These are phyloP conservation scores for Leptodactylus fallax DNA, from an alignment of 2,797 vertebrate genomes.

Conservation along the genomic window DNA sequence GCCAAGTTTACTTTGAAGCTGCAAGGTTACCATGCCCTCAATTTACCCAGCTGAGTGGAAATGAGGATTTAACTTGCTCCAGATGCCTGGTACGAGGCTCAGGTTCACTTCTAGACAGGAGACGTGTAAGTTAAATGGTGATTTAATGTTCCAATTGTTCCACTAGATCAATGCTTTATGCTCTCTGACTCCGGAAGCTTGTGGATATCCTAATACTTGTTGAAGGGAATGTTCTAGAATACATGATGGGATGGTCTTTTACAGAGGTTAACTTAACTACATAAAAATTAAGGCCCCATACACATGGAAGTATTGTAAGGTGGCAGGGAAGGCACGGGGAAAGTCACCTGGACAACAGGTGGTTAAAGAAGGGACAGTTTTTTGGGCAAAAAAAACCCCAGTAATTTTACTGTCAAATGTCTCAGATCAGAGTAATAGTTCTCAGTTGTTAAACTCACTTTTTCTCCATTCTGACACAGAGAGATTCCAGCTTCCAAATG, in stretches of 20 bases:
- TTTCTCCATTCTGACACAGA: too few relatives aligned
- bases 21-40: slow-evolving; percentile 39
- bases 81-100: slow-evolving; percentile 17
- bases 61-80: slow-evolving; percentile 45
- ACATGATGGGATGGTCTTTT: neutral
- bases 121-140: neutral
- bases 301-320: too few relatives aligned
- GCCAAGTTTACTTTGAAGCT: slow-evolving; percentile 45
- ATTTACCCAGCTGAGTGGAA: slow-evolving; percentile 35
- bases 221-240: neutral
- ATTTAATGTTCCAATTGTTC: slow-evolving; percentile 25
- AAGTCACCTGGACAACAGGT: too few relatives aligned
- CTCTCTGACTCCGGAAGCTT: neutral
- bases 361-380: too few relatives aligned
- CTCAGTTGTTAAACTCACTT: too few relatives aligned
- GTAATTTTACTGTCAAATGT: too few relatives aligned
- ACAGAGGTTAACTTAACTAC: neutral
- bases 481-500: too few relatives aligned
- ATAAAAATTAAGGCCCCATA: neutral
- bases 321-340: too few relatives aligned
- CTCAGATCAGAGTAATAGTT: too few relatives aligned
- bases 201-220: neutral
- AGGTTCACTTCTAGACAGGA: neutral
- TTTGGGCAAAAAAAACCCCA: too few relatives aligned
- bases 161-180: neutral